Evolutionary conservation across 2,888 invertebrate species (phyloP).

Genomic region (Drosophila affinis): DNA sequence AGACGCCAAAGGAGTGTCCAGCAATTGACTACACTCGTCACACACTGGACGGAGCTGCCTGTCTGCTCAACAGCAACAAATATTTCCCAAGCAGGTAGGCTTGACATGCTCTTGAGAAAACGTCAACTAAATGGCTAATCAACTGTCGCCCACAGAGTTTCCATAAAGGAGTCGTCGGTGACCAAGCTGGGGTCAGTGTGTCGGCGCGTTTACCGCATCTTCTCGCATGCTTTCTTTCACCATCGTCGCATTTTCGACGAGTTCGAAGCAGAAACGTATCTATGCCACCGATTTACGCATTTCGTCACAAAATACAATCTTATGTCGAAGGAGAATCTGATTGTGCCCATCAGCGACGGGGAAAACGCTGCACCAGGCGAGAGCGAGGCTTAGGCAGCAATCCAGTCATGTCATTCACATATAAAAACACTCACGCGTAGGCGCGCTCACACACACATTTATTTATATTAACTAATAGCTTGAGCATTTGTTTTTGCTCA

Average conservation of each 20-base stretch:
- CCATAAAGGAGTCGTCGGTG: constrained; percentile 99
- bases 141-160: constrained; percentile 89
- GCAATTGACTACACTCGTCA: constrained; percentile 99
- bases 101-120: not conserved
- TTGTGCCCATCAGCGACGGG: constrained; percentile 97
- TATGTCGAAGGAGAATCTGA: constrained; percentile 99
- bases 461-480: constrained; percentile 73
- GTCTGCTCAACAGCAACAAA: constrained; percentile 99
- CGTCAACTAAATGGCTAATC: constrained; percentile 28
- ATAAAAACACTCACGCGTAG: constrained; percentile 48
- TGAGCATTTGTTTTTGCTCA: constrained; percentile 47
- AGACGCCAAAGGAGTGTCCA: constrained; percentile 99
- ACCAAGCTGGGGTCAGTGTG: constrained; percentile 99
- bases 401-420: constrained; percentile 14
- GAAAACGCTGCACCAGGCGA: constrained; percentile 85
- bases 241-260: constrained; percentile 98
- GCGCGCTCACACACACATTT: constrained; percentile 52
- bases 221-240: constrained; percentile 99
- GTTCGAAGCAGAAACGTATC: constrained; percentile 97
- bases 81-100: constrained; percentile 98
- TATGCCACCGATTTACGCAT: constrained; percentile 97
- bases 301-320: constrained; percentile 99
- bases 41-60: constrained; percentile 99
- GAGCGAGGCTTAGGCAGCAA: constrained; percentile 84
- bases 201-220: constrained; percentile 98